phyloP scores from a whole-genome alignment of 2,113 vertebrate species.

The Rhineura floridana region DNA sequence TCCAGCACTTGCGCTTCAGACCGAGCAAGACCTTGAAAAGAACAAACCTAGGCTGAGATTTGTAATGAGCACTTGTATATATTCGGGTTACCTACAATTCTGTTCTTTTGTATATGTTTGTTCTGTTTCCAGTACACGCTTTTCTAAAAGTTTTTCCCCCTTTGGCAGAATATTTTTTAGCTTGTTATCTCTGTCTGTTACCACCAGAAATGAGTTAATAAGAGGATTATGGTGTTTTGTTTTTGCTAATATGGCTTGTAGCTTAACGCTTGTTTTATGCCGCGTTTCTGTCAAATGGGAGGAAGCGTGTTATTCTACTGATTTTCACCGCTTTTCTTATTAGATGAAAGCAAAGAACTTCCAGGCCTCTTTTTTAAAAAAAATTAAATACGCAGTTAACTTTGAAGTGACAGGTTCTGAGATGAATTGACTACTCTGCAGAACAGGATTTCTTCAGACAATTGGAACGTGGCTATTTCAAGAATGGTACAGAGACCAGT shows the following conservation, averaged over 20 bases:
- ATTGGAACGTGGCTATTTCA: constrained; percentile 47
- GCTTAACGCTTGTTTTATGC: constrained; percentile 73
- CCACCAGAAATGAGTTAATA: constrained; percentile 73
- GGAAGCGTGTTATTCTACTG: constrained; percentile 19
- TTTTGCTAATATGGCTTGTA: constrained; percentile 70
- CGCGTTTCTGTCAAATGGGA: constrained; percentile 66
- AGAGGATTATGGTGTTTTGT: constrained; percentile 61
- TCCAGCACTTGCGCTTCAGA: constrained; percentile 42
- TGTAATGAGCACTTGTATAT: constrained; percentile 67
- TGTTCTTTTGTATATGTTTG: constrained; percentile 52
- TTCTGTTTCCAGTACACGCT: constrained; percentile 59
- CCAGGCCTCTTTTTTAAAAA: constrained; percentile 29
- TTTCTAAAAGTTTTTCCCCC: constrained; percentile 81
- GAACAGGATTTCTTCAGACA: constrained; percentile 53
- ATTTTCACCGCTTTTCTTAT: not conserved
- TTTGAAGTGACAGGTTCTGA: constrained; percentile 45
- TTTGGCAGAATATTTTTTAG: constrained; percentile 79
- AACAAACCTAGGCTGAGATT: constrained; percentile 45
- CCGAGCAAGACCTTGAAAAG: constrained; percentile 18
- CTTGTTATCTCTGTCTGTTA: constrained; percentile 71
- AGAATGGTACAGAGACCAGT: constrained; percentile 55
- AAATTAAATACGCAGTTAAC: constrained; percentile 27
- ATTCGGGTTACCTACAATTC: constrained; percentile 70
- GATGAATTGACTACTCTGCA: constrained; percentile 45
- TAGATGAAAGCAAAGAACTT: constrained; percentile 39